phyloP scores from a whole-genome alignment of 2,888 invertebrate species.

The Hydrotaea diabolus region DNA sequence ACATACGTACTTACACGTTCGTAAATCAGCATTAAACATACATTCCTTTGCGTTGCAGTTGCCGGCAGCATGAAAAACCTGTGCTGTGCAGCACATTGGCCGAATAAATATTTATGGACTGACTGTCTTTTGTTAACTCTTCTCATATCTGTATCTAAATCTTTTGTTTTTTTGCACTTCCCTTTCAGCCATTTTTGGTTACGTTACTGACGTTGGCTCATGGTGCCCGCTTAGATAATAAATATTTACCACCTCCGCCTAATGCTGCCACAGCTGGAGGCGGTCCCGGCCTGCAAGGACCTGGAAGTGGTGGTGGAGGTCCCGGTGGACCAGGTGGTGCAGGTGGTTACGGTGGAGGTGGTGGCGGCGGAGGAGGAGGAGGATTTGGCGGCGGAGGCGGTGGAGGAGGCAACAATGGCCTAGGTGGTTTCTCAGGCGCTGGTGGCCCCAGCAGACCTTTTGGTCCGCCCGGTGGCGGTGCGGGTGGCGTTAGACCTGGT shows the following conservation, averaged over 20 bases:
- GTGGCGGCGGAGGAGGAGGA: conserved; percentile 74
- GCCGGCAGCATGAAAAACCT: conserved; percentile 49
- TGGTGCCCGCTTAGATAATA: conserved; percentile 82
- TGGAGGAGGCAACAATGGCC: conserved; percentile 75
- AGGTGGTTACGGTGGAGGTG: conserved; percentile 73
- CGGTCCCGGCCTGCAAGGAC: conserved; percentile 79
- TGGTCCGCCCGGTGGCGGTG: conserved; percentile 74
- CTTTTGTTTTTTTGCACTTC: conserved; percentile 20
- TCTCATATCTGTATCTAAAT: background rate
- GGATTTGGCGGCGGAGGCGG: conserved; percentile 77
- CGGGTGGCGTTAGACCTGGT: conserved; percentile 72
- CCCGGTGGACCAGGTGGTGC: conserved; percentile 72
- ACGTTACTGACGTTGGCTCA: conserved; percentile 80
- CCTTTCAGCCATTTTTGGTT: conserved; percentile 81
- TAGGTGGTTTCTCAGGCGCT: conserved; percentile 78
- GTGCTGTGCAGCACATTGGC: conserved; percentile 63
- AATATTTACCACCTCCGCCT: conserved; percentile 83
- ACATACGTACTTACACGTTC: background rate
- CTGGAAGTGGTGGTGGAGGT: conserved; percentile 73
- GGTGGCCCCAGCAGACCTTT: conserved; percentile 75
- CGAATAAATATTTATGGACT: conserved; percentile 29
- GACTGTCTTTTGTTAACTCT: background rate
- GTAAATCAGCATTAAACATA: background rate
- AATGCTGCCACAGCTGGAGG: conserved; percentile 81
- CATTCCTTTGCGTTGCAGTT: conserved; percentile 2